phyloP scores from a whole-genome alignment of 2,888 invertebrate genomes.

The Actias luna region DNA sequence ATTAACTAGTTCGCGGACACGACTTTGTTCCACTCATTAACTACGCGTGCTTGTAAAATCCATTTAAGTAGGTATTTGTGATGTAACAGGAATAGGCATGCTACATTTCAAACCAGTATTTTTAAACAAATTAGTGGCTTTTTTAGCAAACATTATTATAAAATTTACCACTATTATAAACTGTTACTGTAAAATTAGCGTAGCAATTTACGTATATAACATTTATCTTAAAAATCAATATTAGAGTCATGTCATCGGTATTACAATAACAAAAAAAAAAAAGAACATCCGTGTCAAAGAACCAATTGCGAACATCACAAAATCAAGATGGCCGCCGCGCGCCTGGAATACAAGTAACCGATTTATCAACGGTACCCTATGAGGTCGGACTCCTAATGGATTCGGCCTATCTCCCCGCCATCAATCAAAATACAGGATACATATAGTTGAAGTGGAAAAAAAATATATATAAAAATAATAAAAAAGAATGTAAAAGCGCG shows the following conservation, averaged over 20 bases:
- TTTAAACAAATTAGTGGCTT: no score
- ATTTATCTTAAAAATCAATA: conserved; percentile 27
- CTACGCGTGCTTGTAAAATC: no score
- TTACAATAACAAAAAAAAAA: conserved; percentile 26
- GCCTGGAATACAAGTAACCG: conserved; percentile 59
- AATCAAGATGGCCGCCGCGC: conserved; percentile 45
- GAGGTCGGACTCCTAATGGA: conserved; percentile 59
- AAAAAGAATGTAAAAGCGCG: conserved; percentile 56
- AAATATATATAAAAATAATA: conserved; percentile 35
- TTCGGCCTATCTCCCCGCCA: conserved; percentile 62
- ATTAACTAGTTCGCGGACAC: no score
- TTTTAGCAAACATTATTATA: no score
- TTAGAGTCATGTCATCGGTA: conserved; percentile 30
- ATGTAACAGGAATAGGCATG: no score
- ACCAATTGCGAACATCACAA: conserved; percentile 53
- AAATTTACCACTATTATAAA: no score
- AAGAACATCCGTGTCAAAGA: conserved; percentile 39
- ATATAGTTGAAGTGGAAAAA: conserved; percentile 55
- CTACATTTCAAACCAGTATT: no score
- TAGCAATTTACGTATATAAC: no score
- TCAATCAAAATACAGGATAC: conserved; percentile 78
- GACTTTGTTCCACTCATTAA: no score
- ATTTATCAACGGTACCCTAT: conserved; percentile 62
- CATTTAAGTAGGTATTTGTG: no score
- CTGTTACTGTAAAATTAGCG: no score